Evolutionary conservation across 2,797 vertebrate species (phyloP).

Genomic region (Chaunax sp.): DNA sequence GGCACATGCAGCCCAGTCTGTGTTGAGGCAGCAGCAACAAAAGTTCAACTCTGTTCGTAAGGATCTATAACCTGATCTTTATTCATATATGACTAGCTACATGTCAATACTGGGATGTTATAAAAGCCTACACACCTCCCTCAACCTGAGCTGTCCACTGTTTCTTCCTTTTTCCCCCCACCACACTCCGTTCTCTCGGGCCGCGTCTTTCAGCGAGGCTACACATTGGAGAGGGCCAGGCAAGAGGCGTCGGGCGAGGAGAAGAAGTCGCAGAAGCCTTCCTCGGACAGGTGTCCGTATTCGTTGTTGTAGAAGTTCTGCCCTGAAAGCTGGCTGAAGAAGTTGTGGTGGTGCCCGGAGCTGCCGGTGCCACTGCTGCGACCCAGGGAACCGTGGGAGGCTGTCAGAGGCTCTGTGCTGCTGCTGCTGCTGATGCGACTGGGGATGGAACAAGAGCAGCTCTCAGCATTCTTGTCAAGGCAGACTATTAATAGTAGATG

Average conservation of each 20-base stretch:
- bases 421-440: constrained; percentile 82
- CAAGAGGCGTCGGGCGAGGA: constrained; percentile 66
- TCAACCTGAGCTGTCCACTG: constrained; percentile 11
- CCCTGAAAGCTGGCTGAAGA: constrained; percentile 86
- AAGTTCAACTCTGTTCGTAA: constrained; percentile 31
- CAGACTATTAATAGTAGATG: too few species aligned
- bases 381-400: constrained; percentile 71
- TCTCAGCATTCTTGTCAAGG: too few species aligned
- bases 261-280: constrained; percentile 85
- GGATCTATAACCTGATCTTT: constrained; percentile 25
- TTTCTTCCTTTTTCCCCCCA: background rate
- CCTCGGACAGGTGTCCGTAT: constrained; percentile 92
- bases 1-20: constrained; percentile 69
- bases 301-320: constrained; percentile 99
- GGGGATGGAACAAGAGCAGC: constrained; percentile 3
- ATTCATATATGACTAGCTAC: constrained; percentile 26
- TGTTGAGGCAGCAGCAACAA: constrained; percentile 47
- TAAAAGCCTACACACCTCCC: constrained; percentile 13
- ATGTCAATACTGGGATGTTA: constrained; percentile 22
- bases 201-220: constrained; percentile 36
- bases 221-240: constrained; percentile 78
- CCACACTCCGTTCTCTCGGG: background rate
- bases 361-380: constrained; percentile 62
- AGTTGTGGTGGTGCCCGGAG: constrained; percentile 76
- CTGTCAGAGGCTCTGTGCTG: constrained; percentile 80